phyloP scores from a whole-genome alignment of 2,797 vertebrate genomes.

The Crocidura indochinensis region DNA sequence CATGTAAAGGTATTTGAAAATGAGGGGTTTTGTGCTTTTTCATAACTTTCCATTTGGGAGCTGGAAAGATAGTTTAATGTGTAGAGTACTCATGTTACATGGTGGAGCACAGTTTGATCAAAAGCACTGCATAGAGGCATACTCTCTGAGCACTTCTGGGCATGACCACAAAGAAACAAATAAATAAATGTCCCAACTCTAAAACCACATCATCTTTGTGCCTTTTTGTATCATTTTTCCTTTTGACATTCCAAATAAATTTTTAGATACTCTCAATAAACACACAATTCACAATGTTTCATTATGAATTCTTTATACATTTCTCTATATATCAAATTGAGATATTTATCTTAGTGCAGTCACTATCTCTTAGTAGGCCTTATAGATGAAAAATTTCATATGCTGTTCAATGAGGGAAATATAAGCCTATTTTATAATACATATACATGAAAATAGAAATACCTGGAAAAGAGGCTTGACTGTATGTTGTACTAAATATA shows the following conservation, averaged over 20 bases:
- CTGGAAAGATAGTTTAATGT: too few relatives aligned
- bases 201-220: neutral
- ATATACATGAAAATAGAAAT: constrained; percentile 28
- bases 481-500: neutral
- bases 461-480: neutral
- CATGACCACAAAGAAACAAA: too few relatives aligned
- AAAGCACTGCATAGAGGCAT: too few relatives aligned
- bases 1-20: too few relatives aligned
- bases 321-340: neutral
- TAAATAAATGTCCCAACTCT: neutral
- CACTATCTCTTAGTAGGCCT: neutral
- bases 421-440: neutral
- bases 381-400: neutral
- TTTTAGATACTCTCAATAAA: neutral
- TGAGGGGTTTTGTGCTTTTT: too few relatives aligned
- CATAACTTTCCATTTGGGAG: too few relatives aligned
- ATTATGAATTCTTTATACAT: neutral
- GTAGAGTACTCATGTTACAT: too few relatives aligned
- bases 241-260: neutral
- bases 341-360: neutral
- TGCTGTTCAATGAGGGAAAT: neutral
- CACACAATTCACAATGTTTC: neutral
- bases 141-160: too few relatives aligned
- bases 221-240: neutral
- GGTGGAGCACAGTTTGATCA: too few relatives aligned